Percentiles rank a stretch among this genome's conserved stretches.
Conservation (phyloP, 2,113 vertebrate genomes). For the Leiothrix lutea region DNA sequence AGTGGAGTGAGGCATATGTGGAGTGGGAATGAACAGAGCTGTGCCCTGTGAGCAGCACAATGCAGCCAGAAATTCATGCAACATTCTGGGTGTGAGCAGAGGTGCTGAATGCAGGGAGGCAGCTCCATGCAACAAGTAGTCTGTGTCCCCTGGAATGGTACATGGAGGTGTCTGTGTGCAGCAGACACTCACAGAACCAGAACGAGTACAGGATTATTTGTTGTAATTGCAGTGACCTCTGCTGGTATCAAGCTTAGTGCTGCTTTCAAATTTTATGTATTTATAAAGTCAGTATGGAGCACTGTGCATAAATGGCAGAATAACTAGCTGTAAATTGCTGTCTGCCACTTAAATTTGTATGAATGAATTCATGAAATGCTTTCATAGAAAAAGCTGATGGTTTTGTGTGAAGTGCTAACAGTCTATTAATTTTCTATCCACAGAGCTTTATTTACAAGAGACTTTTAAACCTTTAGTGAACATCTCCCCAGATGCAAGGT, state of each 20-base stretch:
- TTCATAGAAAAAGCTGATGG: neutral
- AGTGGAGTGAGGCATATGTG: neutral
- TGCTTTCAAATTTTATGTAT: neutral
- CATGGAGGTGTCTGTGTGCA: neutral
- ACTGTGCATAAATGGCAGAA: neutral
- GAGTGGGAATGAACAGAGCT: neutral
- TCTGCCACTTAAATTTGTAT: neutral
- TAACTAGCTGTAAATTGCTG: neutral
- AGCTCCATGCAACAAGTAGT: fast-evolving
- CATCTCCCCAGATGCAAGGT: slow-evolving; percentile 98
- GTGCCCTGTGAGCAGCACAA: fast-evolving
- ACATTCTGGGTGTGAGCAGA: neutral
- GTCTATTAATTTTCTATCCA: slow-evolving; percentile 39
- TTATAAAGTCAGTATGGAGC: neutral
- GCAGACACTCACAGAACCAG: neutral
- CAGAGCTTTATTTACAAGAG: slow-evolving; percentile 99
- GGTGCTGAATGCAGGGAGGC: neutral
- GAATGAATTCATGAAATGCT: neutral
- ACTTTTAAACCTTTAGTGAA: slow-evolving; percentile 98
- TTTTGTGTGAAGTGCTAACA: slow-evolving; percentile 6
- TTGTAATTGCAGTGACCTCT: slow-evolving; percentile 29
- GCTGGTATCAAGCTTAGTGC: neutral
- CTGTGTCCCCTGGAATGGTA: neutral
- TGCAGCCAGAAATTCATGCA: neutral
- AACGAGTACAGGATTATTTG: neutral